Evolutionary conservation across 2,797 vertebrate species (phyloP).

Genomic region (Poeciliopsis paucimaculata): DNA sequence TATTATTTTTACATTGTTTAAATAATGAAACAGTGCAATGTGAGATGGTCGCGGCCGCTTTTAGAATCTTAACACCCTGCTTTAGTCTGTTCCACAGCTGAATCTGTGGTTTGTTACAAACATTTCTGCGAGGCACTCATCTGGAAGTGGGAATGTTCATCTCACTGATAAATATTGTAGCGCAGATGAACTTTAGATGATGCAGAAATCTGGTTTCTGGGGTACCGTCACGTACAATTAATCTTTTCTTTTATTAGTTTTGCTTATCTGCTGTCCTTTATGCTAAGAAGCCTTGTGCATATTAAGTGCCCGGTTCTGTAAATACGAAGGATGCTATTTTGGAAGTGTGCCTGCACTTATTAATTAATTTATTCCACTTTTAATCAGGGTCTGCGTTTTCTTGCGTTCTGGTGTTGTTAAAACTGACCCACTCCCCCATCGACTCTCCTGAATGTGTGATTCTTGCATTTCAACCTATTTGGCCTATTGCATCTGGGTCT

Average conservation of each 20-base stretch:
- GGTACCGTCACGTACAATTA: neutral
- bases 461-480: neutral
- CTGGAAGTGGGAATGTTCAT: neutral
- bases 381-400: neutral
- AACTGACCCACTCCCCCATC: neutral
- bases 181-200: neutral
- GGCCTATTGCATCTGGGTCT: neutral
- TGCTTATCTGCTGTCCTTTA: neutral
- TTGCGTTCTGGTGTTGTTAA: neutral
- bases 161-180: neutral
- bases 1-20: neutral
- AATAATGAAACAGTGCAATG: neutral
- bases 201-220: neutral
- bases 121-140: neutral
- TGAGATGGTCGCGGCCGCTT: neutral
- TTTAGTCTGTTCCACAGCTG: neutral
- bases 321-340: neutral
- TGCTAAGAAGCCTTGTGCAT: neutral
- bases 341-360: neutral
- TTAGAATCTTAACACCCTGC: neutral
- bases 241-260: neutral
- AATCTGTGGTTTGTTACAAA: neutral
- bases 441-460: neutral
- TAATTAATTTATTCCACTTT: neutral
- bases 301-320: neutral